Evolutionary conservation across 2,797 vertebrate species (phyloP).

Genomic region (Bradypodion ventrale): DNA sequence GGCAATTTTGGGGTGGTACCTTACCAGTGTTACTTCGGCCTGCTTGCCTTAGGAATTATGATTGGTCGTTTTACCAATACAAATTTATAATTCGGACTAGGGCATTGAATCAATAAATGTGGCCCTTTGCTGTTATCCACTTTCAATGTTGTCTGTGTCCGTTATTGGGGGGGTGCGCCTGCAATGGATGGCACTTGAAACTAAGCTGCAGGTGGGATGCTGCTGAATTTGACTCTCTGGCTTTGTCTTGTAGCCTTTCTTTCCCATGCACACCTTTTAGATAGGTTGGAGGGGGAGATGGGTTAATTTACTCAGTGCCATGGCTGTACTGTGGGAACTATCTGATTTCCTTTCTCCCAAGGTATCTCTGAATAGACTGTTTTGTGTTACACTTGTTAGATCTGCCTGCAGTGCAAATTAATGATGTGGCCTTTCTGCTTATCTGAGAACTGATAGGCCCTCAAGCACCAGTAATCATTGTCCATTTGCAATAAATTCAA

Average conservation of each 20-base stretch:
- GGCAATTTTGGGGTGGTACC: no score
- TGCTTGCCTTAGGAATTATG: no score
- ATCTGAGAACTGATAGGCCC: neutral
- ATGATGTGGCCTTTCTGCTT: slow-evolving; percentile 4
- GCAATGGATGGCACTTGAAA: neutral
- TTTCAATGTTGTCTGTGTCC: no score
- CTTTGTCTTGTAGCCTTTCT: neutral
- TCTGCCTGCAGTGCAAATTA: slow-evolving; percentile 24
- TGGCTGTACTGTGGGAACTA: slow-evolving; percentile 20
- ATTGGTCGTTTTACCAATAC: no score
- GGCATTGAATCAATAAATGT: no score
- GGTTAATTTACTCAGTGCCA: slow-evolving; percentile 3
- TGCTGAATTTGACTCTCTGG: neutral
- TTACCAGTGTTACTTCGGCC: no score
- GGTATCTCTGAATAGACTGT: slow-evolving; percentile 17
- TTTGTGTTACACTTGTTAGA: slow-evolving; percentile 30
- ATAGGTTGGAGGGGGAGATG: no score
- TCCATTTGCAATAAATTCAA: neutral
- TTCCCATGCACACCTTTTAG: neutral
- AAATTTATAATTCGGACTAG: no score
- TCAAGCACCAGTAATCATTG: neutral
- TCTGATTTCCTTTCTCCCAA: slow-evolving; percentile 33
- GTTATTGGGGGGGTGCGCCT: no score
- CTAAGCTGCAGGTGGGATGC: neutral
- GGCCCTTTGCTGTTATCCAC: no score